These are phyloP conservation scores for Phoenicopterus ruber DNA, from an alignment of 2,113 vertebrate species.

Conservation along the genomic window DNA sequence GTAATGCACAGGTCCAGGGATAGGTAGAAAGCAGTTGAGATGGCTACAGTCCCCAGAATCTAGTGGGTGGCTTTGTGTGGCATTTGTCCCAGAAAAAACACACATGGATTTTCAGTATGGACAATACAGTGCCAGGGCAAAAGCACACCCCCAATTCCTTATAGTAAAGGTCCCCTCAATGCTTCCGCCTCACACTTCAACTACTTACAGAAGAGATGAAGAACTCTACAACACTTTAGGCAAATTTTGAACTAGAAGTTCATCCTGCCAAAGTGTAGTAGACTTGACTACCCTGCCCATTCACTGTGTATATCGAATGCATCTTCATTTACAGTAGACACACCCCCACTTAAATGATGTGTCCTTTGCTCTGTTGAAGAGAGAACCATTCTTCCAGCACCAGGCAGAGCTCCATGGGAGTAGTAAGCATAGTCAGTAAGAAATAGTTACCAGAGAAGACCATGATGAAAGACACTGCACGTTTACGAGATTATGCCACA, in stretches of 20 bases:
- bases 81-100: background rate
- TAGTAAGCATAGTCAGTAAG: background rate
- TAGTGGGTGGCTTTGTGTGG: rapidly evolving
- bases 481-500: background rate
- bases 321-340: background rate
- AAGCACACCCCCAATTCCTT: background rate
- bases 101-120: background rate
- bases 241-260: background rate
- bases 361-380: background rate
- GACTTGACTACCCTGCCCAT: background rate
- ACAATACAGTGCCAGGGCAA: background rate
- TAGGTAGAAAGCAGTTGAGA: background rate
- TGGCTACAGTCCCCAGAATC: background rate
- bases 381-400: background rate
- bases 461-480: background rate
- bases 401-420: background rate
- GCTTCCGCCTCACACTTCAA: background rate
- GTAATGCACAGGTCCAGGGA: background rate
- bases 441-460: background rate
- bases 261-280: background rate
- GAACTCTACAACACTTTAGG: background rate
- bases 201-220: background rate
- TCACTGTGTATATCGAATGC: background rate
- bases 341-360: background rate
- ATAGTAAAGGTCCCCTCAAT: background rate